phyloP scores from a whole-genome alignment of 2,888 invertebrate species.

The Dexiosoma caninum region DNA sequence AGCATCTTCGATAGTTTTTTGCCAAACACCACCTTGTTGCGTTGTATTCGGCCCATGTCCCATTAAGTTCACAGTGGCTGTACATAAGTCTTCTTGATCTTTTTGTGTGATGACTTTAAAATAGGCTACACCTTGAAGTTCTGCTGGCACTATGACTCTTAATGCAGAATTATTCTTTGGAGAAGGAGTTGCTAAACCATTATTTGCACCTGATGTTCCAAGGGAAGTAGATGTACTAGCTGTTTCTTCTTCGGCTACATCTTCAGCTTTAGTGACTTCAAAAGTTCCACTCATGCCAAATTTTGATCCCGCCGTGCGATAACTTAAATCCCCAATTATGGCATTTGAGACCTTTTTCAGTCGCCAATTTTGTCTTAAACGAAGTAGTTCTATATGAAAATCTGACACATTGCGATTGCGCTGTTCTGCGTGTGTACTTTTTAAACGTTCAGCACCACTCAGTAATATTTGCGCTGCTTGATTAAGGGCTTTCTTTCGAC shows the following conservation, averaged over 20 bases:
- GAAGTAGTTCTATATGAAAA: slow-evolving; percentile 93
- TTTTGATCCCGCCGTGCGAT: slow-evolving; percentile 95
- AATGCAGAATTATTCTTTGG: slow-evolving; percentile 86
- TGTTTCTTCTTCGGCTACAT: slow-evolving; percentile 76
- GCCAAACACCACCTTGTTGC: slow-evolving; percentile 87
- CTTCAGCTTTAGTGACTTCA: slow-evolving; percentile 95
- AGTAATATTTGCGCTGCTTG: slow-evolving; percentile 91
- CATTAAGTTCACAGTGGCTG: slow-evolving; percentile 87
- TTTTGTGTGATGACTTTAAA: slow-evolving; percentile 97
- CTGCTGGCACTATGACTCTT: slow-evolving; percentile 94
- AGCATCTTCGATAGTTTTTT: slow-evolving; percentile 96
- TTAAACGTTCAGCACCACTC: slow-evolving; percentile 91
- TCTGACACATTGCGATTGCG: slow-evolving; percentile 89
- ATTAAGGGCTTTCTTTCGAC: slow-evolving; percentile 93
- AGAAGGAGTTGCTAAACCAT: slow-evolving; percentile 80
- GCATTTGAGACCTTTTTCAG: slow-evolving; percentile 97
- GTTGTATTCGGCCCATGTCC: slow-evolving; percentile 86
- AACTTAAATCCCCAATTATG: slow-evolving; percentile 97
- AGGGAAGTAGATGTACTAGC: slow-evolving; percentile 73
- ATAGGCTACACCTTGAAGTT: slow-evolving; percentile 96
- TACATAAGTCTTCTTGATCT: slow-evolving; percentile 94
- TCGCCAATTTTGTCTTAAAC: slow-evolving; percentile 95
- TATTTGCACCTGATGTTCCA: slow-evolving; percentile 78
- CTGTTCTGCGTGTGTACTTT: slow-evolving; percentile 89
- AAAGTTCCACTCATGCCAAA: slow-evolving; percentile 96